Evolutionary conservation across 2,113 vertebrate genomes (phyloP).

Genomic region (Eublepharis macularius): DNA sequence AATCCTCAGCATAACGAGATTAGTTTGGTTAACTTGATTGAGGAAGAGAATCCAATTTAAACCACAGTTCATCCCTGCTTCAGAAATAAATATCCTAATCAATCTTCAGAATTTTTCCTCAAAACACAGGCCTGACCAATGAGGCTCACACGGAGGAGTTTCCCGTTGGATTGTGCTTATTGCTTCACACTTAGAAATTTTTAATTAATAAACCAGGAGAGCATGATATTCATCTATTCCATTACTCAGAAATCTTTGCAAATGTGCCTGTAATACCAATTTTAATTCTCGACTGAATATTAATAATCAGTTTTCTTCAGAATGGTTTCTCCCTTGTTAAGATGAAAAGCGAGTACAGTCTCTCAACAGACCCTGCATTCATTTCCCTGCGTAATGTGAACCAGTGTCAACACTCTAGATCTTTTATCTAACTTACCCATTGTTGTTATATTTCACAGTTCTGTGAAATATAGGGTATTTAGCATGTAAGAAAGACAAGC

Average conservation of each 20-base stretch:
- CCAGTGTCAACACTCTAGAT: neutral
- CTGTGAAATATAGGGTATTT: neutral
- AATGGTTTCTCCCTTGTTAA: conserved; percentile 13
- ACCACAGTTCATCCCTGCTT: neutral
- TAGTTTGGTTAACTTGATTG: conserved; percentile 43
- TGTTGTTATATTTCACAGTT: neutral
- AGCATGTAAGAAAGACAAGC: neutral
- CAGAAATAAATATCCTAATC: neutral
- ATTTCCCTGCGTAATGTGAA: neutral
- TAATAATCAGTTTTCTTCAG: neutral
- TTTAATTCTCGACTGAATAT: neutral
- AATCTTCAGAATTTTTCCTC: neutral
- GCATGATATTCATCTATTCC: fast-evolving
- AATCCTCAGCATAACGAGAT: conserved; percentile 23
- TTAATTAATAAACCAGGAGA: neutral
- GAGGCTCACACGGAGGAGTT: neutral
- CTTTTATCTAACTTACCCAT: neutral
- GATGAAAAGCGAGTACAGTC: conserved; percentile 31
- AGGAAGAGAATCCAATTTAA: conserved; percentile 35
- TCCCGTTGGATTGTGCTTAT: neutral
- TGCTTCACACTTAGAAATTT: neutral
- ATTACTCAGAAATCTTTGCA: neutral
- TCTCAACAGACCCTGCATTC: neutral
- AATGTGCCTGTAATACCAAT: fast-evolving
- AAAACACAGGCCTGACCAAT: neutral